phyloP scores from a whole-genome alignment of 2,113 vertebrate genomes.

The Romanogobio albipinnatus region DNA sequence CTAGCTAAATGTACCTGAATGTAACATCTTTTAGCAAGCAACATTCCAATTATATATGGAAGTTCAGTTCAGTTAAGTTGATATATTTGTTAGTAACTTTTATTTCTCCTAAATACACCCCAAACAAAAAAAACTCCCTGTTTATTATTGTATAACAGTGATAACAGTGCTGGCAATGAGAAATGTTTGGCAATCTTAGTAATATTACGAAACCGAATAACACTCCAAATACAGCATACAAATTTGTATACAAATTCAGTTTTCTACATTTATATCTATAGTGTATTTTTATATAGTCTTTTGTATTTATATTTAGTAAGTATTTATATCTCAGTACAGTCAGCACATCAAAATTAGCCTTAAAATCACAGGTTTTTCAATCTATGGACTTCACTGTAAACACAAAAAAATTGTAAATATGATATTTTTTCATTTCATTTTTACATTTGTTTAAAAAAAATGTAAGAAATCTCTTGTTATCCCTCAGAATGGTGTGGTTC shows the following conservation, averaged over 20 bases:
- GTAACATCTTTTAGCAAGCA: neutral
- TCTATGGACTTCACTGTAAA: no score
- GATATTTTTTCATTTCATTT: no score
- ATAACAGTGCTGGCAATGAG: neutral
- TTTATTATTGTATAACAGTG: neutral
- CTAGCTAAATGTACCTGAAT: neutral
- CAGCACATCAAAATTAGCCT: no score
- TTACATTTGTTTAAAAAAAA: no score
- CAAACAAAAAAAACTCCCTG: neutral
- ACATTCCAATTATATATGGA: neutral
- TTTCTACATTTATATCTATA: neutral
- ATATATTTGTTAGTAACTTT: neutral
- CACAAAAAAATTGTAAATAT: no score
- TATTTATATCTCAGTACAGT: no score
- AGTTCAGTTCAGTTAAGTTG: neutral
- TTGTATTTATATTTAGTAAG: neutral
- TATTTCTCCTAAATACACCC: neutral
- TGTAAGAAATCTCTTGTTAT: neutral
- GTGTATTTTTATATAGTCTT: neutral
- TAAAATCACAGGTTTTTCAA: no score
- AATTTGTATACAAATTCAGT: neutral
- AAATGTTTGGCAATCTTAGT: neutral
- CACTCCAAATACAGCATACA: neutral
- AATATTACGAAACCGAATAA: neutral
- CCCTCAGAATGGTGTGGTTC: conserved; percentile 77